Percentiles rank a stretch among this genome's conserved stretches.
phyloP scores from a whole-genome alignment of 2,113 vertebrate genomes.

The Scortum barcoo region DNA sequence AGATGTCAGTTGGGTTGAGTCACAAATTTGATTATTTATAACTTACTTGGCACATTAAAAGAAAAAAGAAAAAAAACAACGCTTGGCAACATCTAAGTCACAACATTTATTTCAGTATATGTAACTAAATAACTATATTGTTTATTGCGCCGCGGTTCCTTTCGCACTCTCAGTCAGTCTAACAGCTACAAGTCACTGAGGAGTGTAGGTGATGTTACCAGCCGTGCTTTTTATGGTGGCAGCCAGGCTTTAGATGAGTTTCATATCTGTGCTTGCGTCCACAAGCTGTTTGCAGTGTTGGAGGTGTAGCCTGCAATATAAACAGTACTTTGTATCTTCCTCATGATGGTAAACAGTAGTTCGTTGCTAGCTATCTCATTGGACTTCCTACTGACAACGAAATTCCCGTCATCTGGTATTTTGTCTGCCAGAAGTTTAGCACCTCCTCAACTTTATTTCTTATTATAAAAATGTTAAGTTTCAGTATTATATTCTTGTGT shows the following conservation, averaged over 20 bases:
- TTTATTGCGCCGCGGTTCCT: neutral
- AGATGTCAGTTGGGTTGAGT: neutral
- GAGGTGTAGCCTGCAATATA: slow-evolving; percentile 16
- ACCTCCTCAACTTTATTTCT: neutral
- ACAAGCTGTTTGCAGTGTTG: slow-evolving; percentile 19
- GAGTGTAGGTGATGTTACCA: slow-evolving; percentile 7
- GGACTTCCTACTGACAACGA: neutral
- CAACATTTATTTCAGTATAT: neutral
- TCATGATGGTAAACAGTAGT: slow-evolving; percentile 33
- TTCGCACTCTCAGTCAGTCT: neutral
- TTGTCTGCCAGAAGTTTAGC: neutral
- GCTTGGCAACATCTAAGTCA: neutral
- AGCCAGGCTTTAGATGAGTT: slow-evolving; percentile 15
- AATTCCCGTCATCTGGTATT: neutral
- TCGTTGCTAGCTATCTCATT: neutral
- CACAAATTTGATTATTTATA: slow-evolving; percentile 6
- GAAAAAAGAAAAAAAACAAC: too few relatives aligned
- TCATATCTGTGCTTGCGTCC: slow-evolving; percentile 12
- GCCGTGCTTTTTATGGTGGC: neutral
- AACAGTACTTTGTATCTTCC: slow-evolving; percentile 42
- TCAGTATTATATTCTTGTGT: neutral
- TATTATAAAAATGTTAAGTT: neutral
- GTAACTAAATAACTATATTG: neutral
- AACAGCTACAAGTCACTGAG: neutral
- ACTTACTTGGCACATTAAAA: neutral